These are phyloP conservation scores for Streptopelia turtur DNA, from an alignment of 2,797 vertebrate genomes.

Conservation along the genomic window DNA sequence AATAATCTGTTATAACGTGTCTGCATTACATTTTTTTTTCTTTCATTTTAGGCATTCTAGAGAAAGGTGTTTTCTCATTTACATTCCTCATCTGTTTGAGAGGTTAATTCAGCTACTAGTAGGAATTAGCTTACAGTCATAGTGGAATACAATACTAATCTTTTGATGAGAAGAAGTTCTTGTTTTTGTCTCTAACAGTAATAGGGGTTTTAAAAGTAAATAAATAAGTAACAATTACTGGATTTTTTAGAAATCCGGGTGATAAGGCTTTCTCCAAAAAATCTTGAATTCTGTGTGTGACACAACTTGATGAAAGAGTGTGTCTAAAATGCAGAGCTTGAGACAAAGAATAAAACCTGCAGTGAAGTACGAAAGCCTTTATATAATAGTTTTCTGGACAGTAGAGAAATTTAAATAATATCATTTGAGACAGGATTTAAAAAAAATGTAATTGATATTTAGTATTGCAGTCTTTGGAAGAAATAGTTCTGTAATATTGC, in stretches of 20 bases:
- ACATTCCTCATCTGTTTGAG: neutral
- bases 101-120: neutral
- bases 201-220: neutral
- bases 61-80: neutral
- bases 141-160: neutral
- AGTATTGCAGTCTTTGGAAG: neutral
- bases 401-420: neutral
- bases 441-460: neutral
- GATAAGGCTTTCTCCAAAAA: neutral
- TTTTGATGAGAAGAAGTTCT: neutral
- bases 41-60: neutral
- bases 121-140: neutral
- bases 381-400: neutral
- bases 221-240: neutral
- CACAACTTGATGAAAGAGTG: neutral
- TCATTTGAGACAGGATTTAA: neutral
- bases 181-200: neutral
- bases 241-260: neutral
- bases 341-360: neutral
- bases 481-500: neutral
- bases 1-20: neutral
- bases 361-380: neutral
- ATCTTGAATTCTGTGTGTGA: neutral
- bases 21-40: neutral
- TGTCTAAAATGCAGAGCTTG: neutral